Base-by-base conservation (phyloP, 2,888 invertebrate genomes). In the Mythimna loreyi region DNA sequence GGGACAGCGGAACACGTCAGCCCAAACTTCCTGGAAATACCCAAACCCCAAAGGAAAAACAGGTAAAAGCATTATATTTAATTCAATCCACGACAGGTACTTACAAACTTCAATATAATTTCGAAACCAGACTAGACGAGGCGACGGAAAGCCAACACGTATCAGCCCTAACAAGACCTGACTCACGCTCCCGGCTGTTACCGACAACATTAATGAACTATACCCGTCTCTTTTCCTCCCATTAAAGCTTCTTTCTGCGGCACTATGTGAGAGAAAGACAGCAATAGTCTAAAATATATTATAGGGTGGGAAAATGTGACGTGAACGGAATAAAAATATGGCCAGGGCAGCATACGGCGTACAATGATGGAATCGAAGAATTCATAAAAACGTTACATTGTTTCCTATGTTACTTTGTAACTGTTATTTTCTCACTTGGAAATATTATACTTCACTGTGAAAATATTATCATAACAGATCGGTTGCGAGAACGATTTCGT, bases 321-420 rank as follows among this genome's bases (percentile, higher is more conserved):
- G 91, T 88, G 89, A 80, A 80, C 79, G 63, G 89, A 90, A 91
- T 92, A 86, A 88, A 90, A 91, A 89, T 88, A 89, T 87, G 88
- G 84, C 85, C 71, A 83, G 75, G 80, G 82, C 59, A 75, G 84
- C 85, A 81, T 83, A 86, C 85, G 83, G 81, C 77, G 82, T 83
- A 72, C 81, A 83, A 85, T 87, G 82, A 86, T 83, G 72, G 77
- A 77, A 82, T 78, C 74, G 75, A 67, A 69, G 68, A 65, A 77
- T 85, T 84, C 86, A 86, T 85, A 82, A 77, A 82, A 74, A 73
- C 59, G 64, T 73, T 81, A 74, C 68, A 36, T 68, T 69, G 56
- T 61, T 71, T 33, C 13, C 30, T 21, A 5, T 60, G 21, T 55
- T 49, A 60, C 74, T 28, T 55, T 40, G 52, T 23, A 67, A 67